Evolutionary conservation across 1,140 invertebrate species (phyloP), one percentile per base, ranked within the genome.

Genomic region (Platorchestia sp.): DNA sequence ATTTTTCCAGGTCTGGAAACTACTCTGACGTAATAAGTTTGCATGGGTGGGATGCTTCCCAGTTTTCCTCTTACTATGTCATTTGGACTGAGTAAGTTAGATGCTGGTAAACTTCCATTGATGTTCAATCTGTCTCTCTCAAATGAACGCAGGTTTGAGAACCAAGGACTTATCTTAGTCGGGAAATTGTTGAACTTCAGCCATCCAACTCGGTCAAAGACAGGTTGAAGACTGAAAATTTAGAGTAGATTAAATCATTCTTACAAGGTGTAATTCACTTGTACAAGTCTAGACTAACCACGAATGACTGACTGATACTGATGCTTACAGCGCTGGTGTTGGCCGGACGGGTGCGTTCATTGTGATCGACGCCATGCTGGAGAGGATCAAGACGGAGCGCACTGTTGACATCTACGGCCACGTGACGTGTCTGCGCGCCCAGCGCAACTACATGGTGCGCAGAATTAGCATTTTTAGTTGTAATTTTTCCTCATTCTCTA

Each of bases 361-460:
- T 96, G 99, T 99, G 0, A 99, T 99, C 96, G 99, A 99, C 97
- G 99, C 99, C 0, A 99, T 99, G 98, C 97, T 99, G 95, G 99
- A 99, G 97, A 97, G 99, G 87, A 98, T 99, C 97, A 98, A 98
- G 96, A 98, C 99, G 97, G 99, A 99, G 97, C 99, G 99, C 97
- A 99, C 99, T 95, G 98, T 99, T 16, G 99, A 99, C 97, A 99
- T 99, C 95, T 99, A 99, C 97, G 99, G 99, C 7, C 99, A 99
- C 97, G 99, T 99, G 7, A 99, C 99, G 5, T 99, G 99, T 97
- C 97, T 99, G 43, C 98, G 99, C 95, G 99, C 99, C 27, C 99
- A 99, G 97, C 98, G 99, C 95, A 99, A 99, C 97, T 99, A 99
- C 97, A 99, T 99, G 99, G 98, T 98, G 96, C 93, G 96, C 59